Conservation (phyloP, 2,113 vertebrate species). For the Nothoprocta pentlandii region DNA sequence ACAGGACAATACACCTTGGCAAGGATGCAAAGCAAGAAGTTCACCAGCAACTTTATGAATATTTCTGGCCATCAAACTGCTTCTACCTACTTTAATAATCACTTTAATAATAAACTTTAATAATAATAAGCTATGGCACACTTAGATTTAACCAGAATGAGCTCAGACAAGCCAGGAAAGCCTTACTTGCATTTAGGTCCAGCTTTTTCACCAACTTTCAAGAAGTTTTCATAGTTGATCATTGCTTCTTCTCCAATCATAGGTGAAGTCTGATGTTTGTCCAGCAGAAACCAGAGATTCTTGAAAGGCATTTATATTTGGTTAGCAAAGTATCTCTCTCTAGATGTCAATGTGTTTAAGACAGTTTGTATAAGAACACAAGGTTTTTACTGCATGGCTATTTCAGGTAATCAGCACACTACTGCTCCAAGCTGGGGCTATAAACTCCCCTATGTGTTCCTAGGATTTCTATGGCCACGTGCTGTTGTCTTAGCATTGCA, state of each 20-base stretch:
- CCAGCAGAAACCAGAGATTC: conserved; percentile 97
- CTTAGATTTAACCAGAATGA: background rate
- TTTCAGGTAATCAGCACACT: background rate
- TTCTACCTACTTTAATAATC: background rate
- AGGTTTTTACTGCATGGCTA: background rate
- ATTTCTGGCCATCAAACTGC: background rate
- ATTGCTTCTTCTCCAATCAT: conserved; percentile 94
- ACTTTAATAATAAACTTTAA: background rate
- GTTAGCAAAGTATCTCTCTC: background rate
- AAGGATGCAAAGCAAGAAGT: background rate
- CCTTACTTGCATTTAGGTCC: conserved; percentile 94
- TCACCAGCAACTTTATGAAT: background rate
- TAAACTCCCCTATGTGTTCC: background rate
- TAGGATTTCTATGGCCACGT: background rate
- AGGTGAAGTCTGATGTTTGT: conserved; percentile 97
- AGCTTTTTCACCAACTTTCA: conserved; percentile 93
- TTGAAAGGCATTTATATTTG: conserved; percentile 59
- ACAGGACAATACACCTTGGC: background rate
- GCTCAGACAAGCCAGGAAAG: background rate
- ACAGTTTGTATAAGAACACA: background rate
- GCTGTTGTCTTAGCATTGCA: background rate
- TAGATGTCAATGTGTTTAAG: background rate
- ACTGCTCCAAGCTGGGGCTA: background rate
- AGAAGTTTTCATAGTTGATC: conserved; percentile 95
- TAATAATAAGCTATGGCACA: background rate